Conservation (phyloP, 1,140 invertebrate species). For the Drosophila repletoides region DNA sequence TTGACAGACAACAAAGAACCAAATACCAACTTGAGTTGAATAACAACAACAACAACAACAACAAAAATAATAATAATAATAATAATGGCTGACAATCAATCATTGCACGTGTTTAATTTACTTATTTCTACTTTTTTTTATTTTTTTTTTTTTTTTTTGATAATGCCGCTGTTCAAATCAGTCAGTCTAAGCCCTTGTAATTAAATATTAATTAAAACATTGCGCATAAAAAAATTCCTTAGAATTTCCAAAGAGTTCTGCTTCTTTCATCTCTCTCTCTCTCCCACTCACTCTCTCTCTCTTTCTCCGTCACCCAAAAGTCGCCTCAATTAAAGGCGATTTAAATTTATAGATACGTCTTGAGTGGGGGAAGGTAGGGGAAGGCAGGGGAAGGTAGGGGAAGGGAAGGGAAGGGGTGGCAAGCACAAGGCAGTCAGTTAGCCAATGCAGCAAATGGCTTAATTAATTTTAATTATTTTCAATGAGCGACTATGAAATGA, state of each 20-base stretch:
- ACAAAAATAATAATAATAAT: slow-evolving; percentile 25
- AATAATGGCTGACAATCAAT: slow-evolving; percentile 62
- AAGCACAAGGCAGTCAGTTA: slow-evolving; percentile 21
- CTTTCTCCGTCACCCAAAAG: slow-evolving; percentile 69
- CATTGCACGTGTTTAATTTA: slow-evolving; percentile 62
- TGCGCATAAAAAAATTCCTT: slow-evolving; percentile 40
- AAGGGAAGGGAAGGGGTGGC: not conserved
- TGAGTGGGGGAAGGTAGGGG: not conserved
- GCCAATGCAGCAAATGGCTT: slow-evolving; percentile 71
- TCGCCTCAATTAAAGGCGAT: slow-evolving; percentile 73
- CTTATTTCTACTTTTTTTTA: slow-evolving; percentile 7
- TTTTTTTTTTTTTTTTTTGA: slow-evolving; percentile 39
- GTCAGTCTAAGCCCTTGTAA: slow-evolving; percentile 43
- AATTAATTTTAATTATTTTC: slow-evolving; percentile 81
- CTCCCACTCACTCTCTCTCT: no score
- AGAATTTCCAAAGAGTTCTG: no score
- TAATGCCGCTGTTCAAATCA: slow-evolving; percentile 61
- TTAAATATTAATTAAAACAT: slow-evolving; percentile 55
- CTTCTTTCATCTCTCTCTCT: no score
- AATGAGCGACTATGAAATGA: slow-evolving; percentile 76
- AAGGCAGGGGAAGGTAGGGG: not conserved
- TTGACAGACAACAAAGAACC: slow-evolving; percentile 34
- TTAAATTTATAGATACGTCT: slow-evolving; percentile 74
- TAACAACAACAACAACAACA: slow-evolving; percentile 1
- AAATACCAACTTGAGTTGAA: slow-evolving; percentile 31